These are phyloP conservation scores for Phengaris alcon DNA, from an alignment of 2,888 invertebrate genomes.

Conservation along the genomic window DNA sequence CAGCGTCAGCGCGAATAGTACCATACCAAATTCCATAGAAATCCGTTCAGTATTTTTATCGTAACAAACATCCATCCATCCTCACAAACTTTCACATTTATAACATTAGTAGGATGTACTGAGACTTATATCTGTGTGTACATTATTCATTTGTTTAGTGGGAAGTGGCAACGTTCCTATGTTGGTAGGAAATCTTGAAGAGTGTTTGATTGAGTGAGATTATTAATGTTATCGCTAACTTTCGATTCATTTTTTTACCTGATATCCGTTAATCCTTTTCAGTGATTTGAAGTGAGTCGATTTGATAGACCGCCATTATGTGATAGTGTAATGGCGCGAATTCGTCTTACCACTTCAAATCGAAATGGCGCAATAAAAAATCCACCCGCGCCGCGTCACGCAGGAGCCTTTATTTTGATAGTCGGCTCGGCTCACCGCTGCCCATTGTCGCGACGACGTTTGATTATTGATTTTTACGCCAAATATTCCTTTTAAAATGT, in stretches of 20 bases:
- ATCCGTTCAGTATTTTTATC: no score
- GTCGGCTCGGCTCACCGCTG: constrained; percentile 70
- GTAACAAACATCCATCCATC: no score
- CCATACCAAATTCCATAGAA: no score
- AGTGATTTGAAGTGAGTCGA: constrained; percentile 27
- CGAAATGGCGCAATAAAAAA: constrained; percentile 62
- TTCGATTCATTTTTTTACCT: background rate
- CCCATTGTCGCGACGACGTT: constrained; percentile 64
- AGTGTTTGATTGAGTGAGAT: no score
- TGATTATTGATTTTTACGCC: constrained; percentile 79
- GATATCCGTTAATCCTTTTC: constrained; percentile 29
- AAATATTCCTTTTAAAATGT: constrained; percentile 70
- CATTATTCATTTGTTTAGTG: no score
- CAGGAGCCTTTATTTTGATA: constrained; percentile 72
- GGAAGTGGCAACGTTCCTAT: no score
- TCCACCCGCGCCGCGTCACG: constrained; percentile 73
- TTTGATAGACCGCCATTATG: constrained; percentile 34
- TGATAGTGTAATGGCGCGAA: constrained; percentile 47
- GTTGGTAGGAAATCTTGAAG: no score
- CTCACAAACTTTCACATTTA: no score
- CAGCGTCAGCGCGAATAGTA: no score
- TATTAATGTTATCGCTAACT: no score
- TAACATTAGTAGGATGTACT: no score
- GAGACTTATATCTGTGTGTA: no score
- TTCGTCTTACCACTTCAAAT: constrained; percentile 56